These are phyloP conservation scores for Oscheius sp. DNA, from an alignment of 2,888 invertebrate genomes.

Conservation along the genomic window DNA sequence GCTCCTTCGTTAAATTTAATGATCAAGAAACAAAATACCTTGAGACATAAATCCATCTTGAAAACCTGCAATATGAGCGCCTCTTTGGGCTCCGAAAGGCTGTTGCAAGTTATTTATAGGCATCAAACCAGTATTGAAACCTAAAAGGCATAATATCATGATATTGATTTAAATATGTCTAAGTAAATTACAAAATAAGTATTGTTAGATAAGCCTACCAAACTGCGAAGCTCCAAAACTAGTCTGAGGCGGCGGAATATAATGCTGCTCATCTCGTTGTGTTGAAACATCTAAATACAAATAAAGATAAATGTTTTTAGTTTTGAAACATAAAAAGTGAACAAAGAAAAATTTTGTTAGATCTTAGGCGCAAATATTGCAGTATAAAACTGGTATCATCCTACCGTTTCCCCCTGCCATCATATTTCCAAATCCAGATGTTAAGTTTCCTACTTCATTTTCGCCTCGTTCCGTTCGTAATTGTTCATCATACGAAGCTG, in stretches of 20 bases:
- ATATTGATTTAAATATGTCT: not conserved
- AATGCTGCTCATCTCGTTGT: not conserved
- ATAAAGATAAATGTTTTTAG: not conserved
- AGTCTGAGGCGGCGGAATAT: conserved; percentile 7
- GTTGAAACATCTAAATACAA: not conserved
- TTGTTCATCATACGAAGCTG: no score
- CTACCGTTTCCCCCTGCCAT: no score
- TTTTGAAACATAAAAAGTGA: not conserved
- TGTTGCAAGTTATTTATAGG: not conserved
- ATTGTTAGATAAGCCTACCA: not conserved
- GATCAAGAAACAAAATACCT: not conserved
- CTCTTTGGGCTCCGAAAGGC: no score
- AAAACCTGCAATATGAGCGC: not conserved
- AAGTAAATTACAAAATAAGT: not conserved
- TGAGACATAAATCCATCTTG: not conserved
- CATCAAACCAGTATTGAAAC: not conserved
- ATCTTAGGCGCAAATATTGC: no score
- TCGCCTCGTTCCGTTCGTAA: no score
- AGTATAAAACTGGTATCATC: no score
- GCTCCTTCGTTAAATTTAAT: not conserved
- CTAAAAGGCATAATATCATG: not conserved
- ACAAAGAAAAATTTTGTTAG: no score
- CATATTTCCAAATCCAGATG: no score
- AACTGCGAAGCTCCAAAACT: conserved; percentile 10
- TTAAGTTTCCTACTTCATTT: no score